A percentile compares a stretch with the other conserved stretches of the same genome.
Conservation (phyloP, 2,888 invertebrate species). For the Dexiosoma caninum region DNA sequence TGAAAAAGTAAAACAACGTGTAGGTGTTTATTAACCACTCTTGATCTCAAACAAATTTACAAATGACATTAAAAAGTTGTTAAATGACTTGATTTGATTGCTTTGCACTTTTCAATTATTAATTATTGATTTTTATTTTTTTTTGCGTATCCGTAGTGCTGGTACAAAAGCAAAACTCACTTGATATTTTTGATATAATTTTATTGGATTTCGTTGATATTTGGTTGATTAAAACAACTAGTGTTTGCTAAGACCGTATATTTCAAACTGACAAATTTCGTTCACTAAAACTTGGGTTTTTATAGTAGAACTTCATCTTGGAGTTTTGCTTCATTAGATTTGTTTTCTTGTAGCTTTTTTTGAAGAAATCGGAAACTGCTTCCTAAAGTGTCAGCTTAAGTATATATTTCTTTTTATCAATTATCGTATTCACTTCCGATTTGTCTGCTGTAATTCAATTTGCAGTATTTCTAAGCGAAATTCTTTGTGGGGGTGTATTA, state of each 20-base stretch:
- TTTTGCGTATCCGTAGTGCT: background rate
- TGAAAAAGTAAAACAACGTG: too few species aligned
- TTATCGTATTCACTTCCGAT: constrained; percentile 52
- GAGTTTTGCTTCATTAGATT: background rate
- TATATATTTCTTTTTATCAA: constrained; percentile 1
- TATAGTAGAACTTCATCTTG: constrained; percentile 49
- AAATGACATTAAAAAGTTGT: background rate
- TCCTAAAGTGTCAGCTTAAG: background rate
- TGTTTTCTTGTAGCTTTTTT: too few species aligned
- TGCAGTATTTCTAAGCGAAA: constrained; percentile 33
- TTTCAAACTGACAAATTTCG: constrained; percentile 43
- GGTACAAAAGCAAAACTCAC: constrained; percentile 36
- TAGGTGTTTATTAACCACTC: background rate
- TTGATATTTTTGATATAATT: constrained; percentile 57
- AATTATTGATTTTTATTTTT: too few species aligned
- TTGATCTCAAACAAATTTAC: background rate
- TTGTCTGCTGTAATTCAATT: background rate
- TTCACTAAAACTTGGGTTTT: constrained; percentile 15
- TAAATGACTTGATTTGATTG: constrained; percentile 17
- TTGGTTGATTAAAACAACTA: constrained; percentile 37
- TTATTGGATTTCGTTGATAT: background rate
- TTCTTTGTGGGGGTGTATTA: constrained; percentile 32
- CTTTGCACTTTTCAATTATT: background rate
- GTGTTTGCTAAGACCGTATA: constrained; percentile 52
- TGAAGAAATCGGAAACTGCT: constrained; percentile 36